These are phyloP conservation scores for Petromus typicus DNA, from an alignment of 2,113 vertebrate species.

Conservation along the genomic window DNA sequence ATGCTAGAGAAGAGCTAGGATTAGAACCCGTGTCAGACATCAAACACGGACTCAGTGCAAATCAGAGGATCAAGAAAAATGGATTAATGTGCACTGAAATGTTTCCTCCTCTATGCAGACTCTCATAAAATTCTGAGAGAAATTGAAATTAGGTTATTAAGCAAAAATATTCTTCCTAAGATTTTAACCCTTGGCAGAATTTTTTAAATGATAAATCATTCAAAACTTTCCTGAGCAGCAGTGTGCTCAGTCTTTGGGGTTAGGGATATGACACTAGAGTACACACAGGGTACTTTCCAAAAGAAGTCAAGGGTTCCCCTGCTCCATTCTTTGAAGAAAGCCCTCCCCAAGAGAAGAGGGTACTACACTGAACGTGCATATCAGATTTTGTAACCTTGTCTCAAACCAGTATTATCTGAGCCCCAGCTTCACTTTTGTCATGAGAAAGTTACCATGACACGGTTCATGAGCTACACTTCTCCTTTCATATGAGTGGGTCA, in stretches of 20 bases:
- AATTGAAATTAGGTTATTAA: constrained; percentile 47
- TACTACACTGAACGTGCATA: neutral
- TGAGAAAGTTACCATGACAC: constrained; percentile 63
- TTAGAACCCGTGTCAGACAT: neutral
- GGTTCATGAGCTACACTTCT: constrained; percentile 76
- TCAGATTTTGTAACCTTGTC: neutral
- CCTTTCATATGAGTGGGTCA: constrained; percentile 74
- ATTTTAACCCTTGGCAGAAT: neutral
- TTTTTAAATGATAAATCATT: constrained; percentile 53
- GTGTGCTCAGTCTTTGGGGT: constrained; percentile 8
- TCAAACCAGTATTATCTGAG: constrained; percentile 57
- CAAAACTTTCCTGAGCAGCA: constrained; percentile 39
- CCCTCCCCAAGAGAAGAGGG: neutral
- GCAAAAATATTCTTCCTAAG: neutral
- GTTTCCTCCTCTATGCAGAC: neutral
- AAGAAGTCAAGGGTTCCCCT: constrained; percentile 16
- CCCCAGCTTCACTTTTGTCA: constrained; percentile 64
- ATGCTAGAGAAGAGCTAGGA: neutral
- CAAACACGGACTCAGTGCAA: neutral
- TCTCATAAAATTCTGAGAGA: neutral
- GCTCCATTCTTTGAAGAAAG: neutral
- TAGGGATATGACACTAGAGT: neutral
- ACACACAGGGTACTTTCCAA: too few relatives aligned
- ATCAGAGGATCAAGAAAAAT: constrained; percentile 18
- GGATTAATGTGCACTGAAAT: neutral